Evolutionary conservation across 2,888 invertebrate species (phyloP).

Genomic region (Chesias legatella): DNA sequence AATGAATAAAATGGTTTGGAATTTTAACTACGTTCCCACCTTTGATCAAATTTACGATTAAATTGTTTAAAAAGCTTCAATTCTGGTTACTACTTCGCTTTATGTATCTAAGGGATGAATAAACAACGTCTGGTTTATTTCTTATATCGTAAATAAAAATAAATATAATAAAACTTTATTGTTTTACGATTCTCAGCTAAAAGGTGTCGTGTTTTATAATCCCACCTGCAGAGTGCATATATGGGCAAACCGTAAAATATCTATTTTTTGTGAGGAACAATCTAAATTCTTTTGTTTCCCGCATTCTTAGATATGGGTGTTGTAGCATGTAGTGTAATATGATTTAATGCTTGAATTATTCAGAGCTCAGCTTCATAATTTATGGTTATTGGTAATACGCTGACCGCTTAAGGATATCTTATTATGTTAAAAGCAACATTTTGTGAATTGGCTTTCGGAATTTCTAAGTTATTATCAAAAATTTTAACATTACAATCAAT

Average conservation of each 20-base stretch:
- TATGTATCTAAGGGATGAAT: neutral
- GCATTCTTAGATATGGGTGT: slow-evolving; percentile 24
- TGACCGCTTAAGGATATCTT: no score
- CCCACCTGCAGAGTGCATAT: slow-evolving; percentile 57
- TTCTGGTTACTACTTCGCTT: slow-evolving; percentile 5
- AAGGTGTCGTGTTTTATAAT: slow-evolving; percentile 49
- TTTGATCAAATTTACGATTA: slow-evolving; percentile 8
- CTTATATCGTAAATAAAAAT: slow-evolving; percentile 12
- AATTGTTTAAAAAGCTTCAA: slow-evolving; percentile 4
- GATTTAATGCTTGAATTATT: slow-evolving; percentile 38
- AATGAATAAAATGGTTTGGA: neutral
- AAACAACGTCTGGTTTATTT: slow-evolving; percentile 9
- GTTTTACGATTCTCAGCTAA: slow-evolving; percentile 41
- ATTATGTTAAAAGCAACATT: no score
- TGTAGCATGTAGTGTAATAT: slow-evolving; percentile 45
- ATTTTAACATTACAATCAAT: no score
- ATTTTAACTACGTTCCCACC: neutral
- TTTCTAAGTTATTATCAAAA: no score
- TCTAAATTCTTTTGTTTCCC: slow-evolving; percentile 46
- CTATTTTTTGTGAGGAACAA: slow-evolving; percentile 38
- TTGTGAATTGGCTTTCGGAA: no score
- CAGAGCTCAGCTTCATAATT: neutral
- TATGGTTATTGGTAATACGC: no score
- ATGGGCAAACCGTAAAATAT: slow-evolving; percentile 41
- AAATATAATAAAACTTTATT: slow-evolving; percentile 36